Evolutionary conservation across 2,797 vertebrate genomes (phyloP).

Genomic region (Vireo griseus): DNA sequence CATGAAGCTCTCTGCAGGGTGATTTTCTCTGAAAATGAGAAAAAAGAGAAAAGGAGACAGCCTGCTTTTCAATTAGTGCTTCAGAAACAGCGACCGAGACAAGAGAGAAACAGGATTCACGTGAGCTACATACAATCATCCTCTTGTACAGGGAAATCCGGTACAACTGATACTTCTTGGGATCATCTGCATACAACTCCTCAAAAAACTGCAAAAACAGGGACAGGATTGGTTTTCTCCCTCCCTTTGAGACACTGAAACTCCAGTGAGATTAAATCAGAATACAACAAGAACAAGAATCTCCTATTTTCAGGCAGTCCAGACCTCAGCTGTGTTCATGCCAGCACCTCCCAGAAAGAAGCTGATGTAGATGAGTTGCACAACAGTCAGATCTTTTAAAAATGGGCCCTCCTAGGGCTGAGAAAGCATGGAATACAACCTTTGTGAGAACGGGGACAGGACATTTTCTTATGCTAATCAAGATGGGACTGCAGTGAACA

Average conservation of each 20-base stretch:
- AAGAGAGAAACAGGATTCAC: conserved; percentile 47
- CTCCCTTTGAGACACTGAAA: neutral
- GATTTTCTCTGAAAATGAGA: conserved; percentile 11
- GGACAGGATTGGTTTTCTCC: conserved; percentile 69
- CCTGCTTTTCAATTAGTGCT: conserved; percentile 70
- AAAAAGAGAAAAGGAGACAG: conserved; percentile 46
- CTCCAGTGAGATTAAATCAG: conserved; percentile 38
- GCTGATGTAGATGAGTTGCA: neutral
- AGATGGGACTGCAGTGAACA: neutral
- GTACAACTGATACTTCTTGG: conserved; percentile 87
- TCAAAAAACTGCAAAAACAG: conserved; percentile 88
- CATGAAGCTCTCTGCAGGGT: conserved; percentile 41
- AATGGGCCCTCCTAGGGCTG: neutral
- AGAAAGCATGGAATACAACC: neutral
- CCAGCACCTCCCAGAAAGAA: neutral
- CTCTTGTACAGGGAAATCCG: conserved; percentile 94
- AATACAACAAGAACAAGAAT: conserved; percentile 3
- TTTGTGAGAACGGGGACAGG: neutral
- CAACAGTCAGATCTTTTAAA: neutral
- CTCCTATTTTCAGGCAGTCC: neutral
- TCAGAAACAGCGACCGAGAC: conserved; percentile 52
- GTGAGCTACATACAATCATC: conserved; percentile 96
- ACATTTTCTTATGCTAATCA: neutral
- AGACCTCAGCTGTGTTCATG: neutral
- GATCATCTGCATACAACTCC: conserved; percentile 92